Percentiles rank a stretch among this genome's conserved stretches.
phyloP scores from a whole-genome alignment of 2,888 invertebrate species.

The Formica aserva region DNA sequence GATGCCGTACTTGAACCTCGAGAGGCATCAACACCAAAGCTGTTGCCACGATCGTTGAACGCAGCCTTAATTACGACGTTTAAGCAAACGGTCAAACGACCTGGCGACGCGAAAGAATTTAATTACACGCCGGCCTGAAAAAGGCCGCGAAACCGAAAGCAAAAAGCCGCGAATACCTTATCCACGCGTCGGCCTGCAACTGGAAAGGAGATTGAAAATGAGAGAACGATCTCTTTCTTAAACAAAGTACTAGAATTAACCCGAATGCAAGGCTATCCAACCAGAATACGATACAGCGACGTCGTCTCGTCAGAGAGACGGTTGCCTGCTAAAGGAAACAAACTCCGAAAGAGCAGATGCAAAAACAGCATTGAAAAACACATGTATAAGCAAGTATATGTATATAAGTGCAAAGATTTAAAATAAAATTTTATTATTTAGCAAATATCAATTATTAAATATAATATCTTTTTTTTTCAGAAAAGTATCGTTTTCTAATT shows the following conservation, averaged over 20 bases:
- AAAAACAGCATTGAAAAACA: not conserved
- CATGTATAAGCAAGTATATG: not conserved
- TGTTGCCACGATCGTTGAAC: conserved; percentile 63
- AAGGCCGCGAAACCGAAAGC: conserved; percentile 69
- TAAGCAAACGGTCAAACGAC: conserved; percentile 72
- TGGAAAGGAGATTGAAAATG: conserved; percentile 58
- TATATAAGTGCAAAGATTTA: not conserved
- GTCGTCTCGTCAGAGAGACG: conserved; percentile 24
- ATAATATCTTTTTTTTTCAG: not conserved
- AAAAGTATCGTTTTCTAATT: not conserved
- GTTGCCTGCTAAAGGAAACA: not conserved
- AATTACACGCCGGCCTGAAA: conserved; percentile 71
- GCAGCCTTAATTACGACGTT: conserved; percentile 72
- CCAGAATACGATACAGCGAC: conserved; percentile 28
- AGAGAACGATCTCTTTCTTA: conserved; percentile 48
- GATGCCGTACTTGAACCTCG: conserved; percentile 8
- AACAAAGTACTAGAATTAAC: conserved; percentile 62
- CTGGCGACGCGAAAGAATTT: conserved; percentile 76
- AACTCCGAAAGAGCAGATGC: not conserved
- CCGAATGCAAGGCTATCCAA: conserved; percentile 53
- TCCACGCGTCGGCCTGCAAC: conserved; percentile 34
- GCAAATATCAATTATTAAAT: not conserved
- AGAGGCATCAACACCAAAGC: conserved; percentile 58
- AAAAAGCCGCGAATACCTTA: conserved; percentile 52
- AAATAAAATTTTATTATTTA: conserved; percentile 3